Conservation (phyloP, 2,797 vertebrate species). For the Notolepis coatsorum region DNA sequence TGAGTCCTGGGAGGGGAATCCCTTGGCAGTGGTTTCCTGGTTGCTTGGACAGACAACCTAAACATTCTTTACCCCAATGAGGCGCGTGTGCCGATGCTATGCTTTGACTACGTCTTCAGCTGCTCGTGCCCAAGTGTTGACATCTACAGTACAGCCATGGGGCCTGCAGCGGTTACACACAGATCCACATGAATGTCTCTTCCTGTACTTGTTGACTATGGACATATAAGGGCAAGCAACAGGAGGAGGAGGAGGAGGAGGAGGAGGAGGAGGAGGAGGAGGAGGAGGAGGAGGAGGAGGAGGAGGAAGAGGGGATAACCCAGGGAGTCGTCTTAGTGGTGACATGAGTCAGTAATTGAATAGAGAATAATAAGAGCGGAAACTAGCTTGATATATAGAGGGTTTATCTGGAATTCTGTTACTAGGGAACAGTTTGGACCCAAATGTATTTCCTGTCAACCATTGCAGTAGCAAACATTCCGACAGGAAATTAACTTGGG, state of each 20-base stretch:
- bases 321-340: slow-evolving; percentile 55
- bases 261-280: slow-evolving; percentile 40
- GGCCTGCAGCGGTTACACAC: slow-evolving; percentile 64
- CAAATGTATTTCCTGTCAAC: too few relatives aligned
- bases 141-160: too few relatives aligned
- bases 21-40: slow-evolving; percentile 54
- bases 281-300: neutral
- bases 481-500: too few relatives aligned
- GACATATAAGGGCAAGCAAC: slow-evolving; percentile 81
- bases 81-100: slow-evolving; percentile 31
- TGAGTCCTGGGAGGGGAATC: too few relatives aligned
- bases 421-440: too few relatives aligned
- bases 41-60: slow-evolving; percentile 53
- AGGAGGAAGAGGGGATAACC: slow-evolving; percentile 57
- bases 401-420: too few relatives aligned
- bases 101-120: slow-evolving; percentile 57
- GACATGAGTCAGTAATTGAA: slow-evolving; percentile 36
- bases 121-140: slow-evolving; percentile 67
- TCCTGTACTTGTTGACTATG: slow-evolving; percentile 70
- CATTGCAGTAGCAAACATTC: too few relatives aligned
- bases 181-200: slow-evolving; percentile 66
- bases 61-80: slow-evolving; percentile 49
- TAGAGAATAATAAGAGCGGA: slow-evolving; percentile 46
- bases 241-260: slow-evolving; percentile 45
- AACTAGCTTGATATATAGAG: too few relatives aligned